phyloP scores from a whole-genome alignment of 2,797 vertebrate genomes.

The Pteronotus mesoamericanus region DNA sequence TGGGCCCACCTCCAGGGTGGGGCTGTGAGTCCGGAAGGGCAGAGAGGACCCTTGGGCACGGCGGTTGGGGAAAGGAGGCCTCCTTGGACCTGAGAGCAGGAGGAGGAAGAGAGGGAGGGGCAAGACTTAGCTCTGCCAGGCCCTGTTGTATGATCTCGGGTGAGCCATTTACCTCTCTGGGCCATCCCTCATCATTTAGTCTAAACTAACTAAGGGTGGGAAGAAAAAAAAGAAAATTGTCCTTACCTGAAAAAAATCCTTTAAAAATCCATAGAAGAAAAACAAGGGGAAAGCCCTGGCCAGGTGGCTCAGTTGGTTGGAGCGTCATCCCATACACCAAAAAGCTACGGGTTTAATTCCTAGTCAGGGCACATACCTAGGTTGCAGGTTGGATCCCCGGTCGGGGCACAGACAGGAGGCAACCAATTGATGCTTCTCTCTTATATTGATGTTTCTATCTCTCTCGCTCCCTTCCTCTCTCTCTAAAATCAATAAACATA shows the following conservation, averaged over 20 bases:
- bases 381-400: too few relatives aligned
- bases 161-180: background rate
- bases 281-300: background rate
- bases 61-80: background rate
- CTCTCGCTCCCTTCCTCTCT: too few relatives aligned
- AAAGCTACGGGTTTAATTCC: background rate
- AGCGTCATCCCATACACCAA: too few relatives aligned
- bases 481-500: background rate
- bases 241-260: background rate
- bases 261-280: background rate
- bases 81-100: background rate
- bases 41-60: background rate
- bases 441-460: background rate
- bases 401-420: background rate
- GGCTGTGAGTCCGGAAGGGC: background rate
- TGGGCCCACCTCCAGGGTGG: background rate
- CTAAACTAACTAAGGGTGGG: background rate
- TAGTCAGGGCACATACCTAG: background rate
- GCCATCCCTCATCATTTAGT: background rate
- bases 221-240: background rate
- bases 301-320: too few relatives aligned
- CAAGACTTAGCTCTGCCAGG: background rate
- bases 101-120: too few relatives aligned
- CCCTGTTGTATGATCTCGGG: background rate
- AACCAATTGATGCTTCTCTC: background rate